Base-by-base conservation (phyloP, 1,140 invertebrate species). In the Cataglyphis hispanica region DNA sequence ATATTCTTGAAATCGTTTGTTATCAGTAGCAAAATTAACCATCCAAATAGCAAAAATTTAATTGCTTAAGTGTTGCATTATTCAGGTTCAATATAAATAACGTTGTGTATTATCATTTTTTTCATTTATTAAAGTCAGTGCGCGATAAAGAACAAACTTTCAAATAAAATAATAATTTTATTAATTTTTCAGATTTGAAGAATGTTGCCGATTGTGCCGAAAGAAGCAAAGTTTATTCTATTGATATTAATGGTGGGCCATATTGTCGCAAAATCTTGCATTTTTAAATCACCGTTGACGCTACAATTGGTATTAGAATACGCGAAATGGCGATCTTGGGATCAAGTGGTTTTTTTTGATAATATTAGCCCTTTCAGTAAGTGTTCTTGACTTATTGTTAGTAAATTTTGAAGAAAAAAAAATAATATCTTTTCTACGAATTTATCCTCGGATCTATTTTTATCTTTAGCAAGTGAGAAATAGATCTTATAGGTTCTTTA, bases 261-360 rank as follows among this genome's bases (percentile, higher is more conserved):
- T 8, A 34, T 78, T 61, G 67, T 10, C 4, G 80, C 77, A 1
- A 78, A 80, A 10, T 83, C 64, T 1, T 94, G 93, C 58, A 84
- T 92, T 37, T 56, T 86, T 46, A 87, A 91, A 8, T 93, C 91
- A 60, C 85, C 93, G 1, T 86, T 93, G 4, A 89, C 92, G 1
- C 83, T 94, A 16, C 94, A 95, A 72, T 93, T 95, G 13, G 89
- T 95, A 10, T 64, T 96, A 34, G 95, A 96, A 72, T 95, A 95
- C 72, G 95, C 94, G 0, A 88, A 94, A 6, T 95, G 95, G 94
- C 91, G 94, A 25, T 94, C 94, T 1, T 96, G 95, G 95, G 93
- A 94, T 11, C 95, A 96, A 66, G 92, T 95, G 3, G 87, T 95
- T 0, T 85, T 96, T 3, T 95, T 93, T 34, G 91, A 92, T 50